phyloP scores from a whole-genome alignment of 2,888 invertebrate genomes.

The Pollenia angustigena region DNA sequence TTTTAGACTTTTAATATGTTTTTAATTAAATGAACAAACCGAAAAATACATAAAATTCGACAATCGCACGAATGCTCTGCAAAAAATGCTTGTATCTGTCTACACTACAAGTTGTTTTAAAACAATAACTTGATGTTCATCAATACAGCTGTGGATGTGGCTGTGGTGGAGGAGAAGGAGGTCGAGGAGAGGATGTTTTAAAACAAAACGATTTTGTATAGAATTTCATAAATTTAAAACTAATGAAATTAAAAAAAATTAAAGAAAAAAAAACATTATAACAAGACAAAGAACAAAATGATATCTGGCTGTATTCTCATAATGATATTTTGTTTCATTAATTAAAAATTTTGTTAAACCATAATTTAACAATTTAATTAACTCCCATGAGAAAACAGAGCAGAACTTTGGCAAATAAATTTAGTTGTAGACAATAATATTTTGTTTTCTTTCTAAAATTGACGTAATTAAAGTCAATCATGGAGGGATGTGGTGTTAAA shows the following conservation, averaged over 20 bases:
- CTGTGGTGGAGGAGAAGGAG: too few species aligned
- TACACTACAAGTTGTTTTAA: neutral
- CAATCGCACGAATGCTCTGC: too few species aligned
- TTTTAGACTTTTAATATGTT: slow-evolving; percentile 26
- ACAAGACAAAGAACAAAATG: neutral
- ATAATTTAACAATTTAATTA: slow-evolving; percentile 13
- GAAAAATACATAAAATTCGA: neutral
- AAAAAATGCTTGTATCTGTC: too few species aligned
- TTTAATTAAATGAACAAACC: slow-evolving; percentile 36
- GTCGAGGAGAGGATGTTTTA: too few species aligned
- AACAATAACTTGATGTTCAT: neutral
- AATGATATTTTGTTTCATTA: slow-evolving; percentile 5
- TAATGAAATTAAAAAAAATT: neutral
- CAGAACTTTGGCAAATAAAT: too few species aligned
- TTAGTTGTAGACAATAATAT: too few species aligned
- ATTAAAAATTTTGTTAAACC: slow-evolving; percentile 1
- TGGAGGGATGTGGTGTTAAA: too few species aligned
- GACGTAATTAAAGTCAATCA: too few species aligned
- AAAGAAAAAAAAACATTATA: neutral
- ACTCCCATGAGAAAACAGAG: too few species aligned
- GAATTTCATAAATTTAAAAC: neutral
- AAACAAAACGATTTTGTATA: neutral
- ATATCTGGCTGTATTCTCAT: neutral
- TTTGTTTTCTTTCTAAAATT: too few species aligned
- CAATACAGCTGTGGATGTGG: neutral